These are phyloP conservation scores for Silurus meridionalis DNA, from an alignment of 2,113 vertebrate genomes.

Conservation along the genomic window DNA sequence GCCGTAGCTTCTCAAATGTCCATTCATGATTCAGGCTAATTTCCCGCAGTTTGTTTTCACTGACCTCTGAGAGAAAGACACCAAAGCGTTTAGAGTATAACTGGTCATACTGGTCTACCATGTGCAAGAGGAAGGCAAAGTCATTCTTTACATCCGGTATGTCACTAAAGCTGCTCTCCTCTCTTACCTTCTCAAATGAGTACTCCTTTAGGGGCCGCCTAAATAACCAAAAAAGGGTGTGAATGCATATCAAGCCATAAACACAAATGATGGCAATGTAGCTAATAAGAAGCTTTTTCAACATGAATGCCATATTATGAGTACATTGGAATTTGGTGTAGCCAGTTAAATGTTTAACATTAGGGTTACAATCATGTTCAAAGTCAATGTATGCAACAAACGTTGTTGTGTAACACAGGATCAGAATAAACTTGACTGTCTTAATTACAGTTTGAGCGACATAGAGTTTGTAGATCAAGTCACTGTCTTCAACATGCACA, in stretches of 20 bases:
- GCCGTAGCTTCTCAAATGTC: slow-evolving; percentile 93
- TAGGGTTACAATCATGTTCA: slow-evolving; percentile 84
- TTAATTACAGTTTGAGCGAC: slow-evolving; percentile 95
- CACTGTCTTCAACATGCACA: slow-evolving; percentile 93
- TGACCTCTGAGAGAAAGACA: slow-evolving; percentile 95
- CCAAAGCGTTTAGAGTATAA: slow-evolving; percentile 96
- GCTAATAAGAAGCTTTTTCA: slow-evolving; percentile 93
- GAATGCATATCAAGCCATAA: slow-evolving; percentile 92
- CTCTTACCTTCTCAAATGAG: slow-evolving; percentile 95
- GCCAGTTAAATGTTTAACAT: slow-evolving; percentile 92
- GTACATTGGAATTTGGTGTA: slow-evolving; percentile 91
- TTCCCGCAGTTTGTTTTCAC: slow-evolving; percentile 94
- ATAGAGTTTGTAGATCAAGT: slow-evolving; percentile 95
- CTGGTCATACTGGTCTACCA: slow-evolving; percentile 98
- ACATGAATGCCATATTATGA: slow-evolving; percentile 98
- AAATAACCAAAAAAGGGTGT: slow-evolving; percentile 96
- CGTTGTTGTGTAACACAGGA: slow-evolving; percentile 92
- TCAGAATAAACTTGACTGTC: slow-evolving; percentile 95
- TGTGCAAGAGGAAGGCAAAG: slow-evolving; percentile 96
- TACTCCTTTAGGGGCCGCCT: slow-evolving; percentile 95
- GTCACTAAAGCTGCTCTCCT: slow-evolving; percentile 98
- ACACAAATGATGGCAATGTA: slow-evolving; percentile 96
- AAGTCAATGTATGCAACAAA: slow-evolving; percentile 94
- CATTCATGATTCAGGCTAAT: slow-evolving; percentile 97
- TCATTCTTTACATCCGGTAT: slow-evolving; percentile 98